phyloP scores from a whole-genome alignment of 2,113 vertebrate genomes.

The Psettodes erumei region DNA sequence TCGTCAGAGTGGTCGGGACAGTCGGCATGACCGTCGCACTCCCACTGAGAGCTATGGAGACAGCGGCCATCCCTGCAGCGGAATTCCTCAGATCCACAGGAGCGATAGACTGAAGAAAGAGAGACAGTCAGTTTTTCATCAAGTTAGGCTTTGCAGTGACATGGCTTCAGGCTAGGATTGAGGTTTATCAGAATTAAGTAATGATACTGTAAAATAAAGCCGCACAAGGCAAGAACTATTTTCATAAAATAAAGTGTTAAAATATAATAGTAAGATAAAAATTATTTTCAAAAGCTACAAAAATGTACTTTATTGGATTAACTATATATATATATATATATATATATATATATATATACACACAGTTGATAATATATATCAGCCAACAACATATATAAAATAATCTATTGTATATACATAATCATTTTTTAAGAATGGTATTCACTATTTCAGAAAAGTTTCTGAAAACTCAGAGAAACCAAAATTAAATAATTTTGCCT shows the following conservation, averaged over 20 bases:
- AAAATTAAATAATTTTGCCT: too few relatives aligned
- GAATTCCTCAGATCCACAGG: conserved; percentile 90
- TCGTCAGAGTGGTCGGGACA: conserved; percentile 96
- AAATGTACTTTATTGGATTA: too few relatives aligned
- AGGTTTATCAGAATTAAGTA: not conserved
- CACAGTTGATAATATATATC: too few relatives aligned
- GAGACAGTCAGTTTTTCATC: conserved; percentile 38
- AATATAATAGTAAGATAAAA: conserved; percentile 10
- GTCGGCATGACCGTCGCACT: conserved; percentile 95
- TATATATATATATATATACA: too few relatives aligned
- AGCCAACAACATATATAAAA: too few relatives aligned
- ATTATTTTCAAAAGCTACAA: too few relatives aligned
- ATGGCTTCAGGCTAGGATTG: not conserved
- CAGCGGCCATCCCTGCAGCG: conserved; percentile 94
- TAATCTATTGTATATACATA: too few relatives aligned
- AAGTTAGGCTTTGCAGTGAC: conserved; percentile 6
- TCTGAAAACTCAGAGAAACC: too few relatives aligned
- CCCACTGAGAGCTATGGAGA: conserved; percentile 93
- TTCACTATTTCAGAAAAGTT: too few relatives aligned
- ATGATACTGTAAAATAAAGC: conserved; percentile 19
- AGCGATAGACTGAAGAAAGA: conserved; percentile 86
- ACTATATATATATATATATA: too few relatives aligned
- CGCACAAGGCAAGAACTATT: not conserved
- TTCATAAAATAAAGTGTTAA: conserved; percentile 13
- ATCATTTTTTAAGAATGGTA: too few relatives aligned